phyloP scores from a whole-genome alignment of 2,797 vertebrate genomes.

The Tinamus major region DNA sequence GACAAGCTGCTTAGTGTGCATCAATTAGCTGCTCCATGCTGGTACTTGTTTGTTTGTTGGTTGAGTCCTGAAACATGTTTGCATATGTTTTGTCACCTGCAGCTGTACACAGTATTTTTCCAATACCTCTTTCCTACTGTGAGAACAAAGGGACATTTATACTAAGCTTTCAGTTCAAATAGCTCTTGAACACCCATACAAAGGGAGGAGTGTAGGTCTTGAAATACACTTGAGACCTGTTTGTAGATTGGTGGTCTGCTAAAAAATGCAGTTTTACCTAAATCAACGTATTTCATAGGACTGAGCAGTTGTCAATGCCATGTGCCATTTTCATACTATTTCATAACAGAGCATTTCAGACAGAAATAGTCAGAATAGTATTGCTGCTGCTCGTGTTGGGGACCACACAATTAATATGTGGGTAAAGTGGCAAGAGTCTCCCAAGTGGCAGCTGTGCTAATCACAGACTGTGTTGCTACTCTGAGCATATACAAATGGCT shows the following conservation, averaged over 20 bases:
- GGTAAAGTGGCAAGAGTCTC: neutral
- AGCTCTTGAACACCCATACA: neutral
- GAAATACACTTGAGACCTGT: neutral
- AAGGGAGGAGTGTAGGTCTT: neutral
- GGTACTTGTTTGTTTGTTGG: neutral
- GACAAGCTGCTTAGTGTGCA: neutral
- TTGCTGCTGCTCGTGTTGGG: neutral
- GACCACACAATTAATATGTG: neutral
- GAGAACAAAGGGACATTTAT: neutral
- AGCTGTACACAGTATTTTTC: neutral
- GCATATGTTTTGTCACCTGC: neutral
- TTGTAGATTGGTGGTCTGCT: neutral
- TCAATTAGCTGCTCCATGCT: neutral
- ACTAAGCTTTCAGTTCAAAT: neutral
- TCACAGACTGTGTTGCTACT: neutral
- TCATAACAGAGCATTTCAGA: neutral
- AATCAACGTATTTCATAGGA: neutral
- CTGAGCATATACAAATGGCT: neutral
- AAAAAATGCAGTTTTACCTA: neutral
- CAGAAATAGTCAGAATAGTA: neutral
- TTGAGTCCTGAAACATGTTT: neutral
- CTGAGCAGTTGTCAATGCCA: fast-evolving
- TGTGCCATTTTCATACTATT: neutral
- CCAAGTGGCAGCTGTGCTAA: neutral
- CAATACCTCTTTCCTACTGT: neutral